Base-by-base conservation (phyloP, 2,888 invertebrate species). In the Actias luna region DNA sequence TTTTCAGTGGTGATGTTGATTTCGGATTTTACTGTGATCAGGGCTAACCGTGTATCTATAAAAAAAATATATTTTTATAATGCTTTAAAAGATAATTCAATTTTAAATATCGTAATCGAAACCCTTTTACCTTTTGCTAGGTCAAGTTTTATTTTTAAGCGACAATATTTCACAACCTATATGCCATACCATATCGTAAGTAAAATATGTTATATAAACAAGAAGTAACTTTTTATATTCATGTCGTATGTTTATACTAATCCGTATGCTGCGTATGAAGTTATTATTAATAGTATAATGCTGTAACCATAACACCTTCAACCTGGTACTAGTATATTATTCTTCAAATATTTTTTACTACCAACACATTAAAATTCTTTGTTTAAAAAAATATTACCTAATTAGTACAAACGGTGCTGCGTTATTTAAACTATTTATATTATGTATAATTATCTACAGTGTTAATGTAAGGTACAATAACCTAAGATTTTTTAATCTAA, bases 341-440 rank as follows among this genome's bases (percentile, higher is more conserved):
- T 57, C 58, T 29, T 61, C 71, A 72, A 73, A 67, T 70, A 73
- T 68, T 74, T 74, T 71, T 29, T 29, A 75, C 67, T 66, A 69
- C 57, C 67, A 25, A 67, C 63, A 61, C 72, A 75, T 74, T 70
- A 78, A 78, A 73, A 75, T 77, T 77, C 72, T 76, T 80, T 77
- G 73, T 77, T 77, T 70, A 61, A 74, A 70, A 46, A 50, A 50
- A 77, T 73, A 66, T 68, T 63, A 59, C 65, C 78, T 80, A 78
- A 80, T 80, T 80, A 80, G 76, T 71, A 64, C 52, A 61, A 64
- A 70, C 67, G 35, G 42, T 64, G 67, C 70, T 70, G 67, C 64
- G 67, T 69, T 66, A 57, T n/a, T 29, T 55, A 16, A 55, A 29
- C 29, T 55, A 16, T 55, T n/a, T 55, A 25, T 42, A n/a, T 36